Evolutionary conservation across 1,140 invertebrate genomes (phyloP).

Genomic region (Lepidurus couesii): DNA sequence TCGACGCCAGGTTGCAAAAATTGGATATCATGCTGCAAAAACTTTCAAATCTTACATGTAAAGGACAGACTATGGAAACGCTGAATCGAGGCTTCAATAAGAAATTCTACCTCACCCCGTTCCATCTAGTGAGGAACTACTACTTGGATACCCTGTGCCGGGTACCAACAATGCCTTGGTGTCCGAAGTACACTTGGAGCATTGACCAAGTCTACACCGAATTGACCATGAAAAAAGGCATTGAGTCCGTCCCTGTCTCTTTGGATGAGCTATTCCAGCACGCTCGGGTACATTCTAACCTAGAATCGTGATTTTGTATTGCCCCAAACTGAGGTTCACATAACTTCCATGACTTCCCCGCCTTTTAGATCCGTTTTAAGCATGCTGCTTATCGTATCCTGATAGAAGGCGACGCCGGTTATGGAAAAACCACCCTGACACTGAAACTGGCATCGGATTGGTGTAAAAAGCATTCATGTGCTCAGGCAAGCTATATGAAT

Average conservation of each 20-base stretch:
- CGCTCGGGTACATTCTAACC: neutral
- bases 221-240: neutral
- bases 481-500: too few species aligned
- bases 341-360: too few species aligned
- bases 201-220: neutral
- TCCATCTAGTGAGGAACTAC: neutral
- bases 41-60: neutral
- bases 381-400: slow-evolving; percentile 12
- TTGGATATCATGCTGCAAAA: neutral
- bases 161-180: neutral
- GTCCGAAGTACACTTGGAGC: neutral
- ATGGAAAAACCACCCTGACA: slow-evolving; percentile 39
- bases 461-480: neutral
- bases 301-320: too few species aligned
- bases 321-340: too few species aligned
- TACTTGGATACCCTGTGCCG: neutral
- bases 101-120: neutral
- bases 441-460: slow-evolving; percentile 40
- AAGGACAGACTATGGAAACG: neutral
- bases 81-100: neutral
- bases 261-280: neutral
- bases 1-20: neutral
- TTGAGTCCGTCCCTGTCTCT: neutral
- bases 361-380: too few species aligned
- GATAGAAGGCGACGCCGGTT: slow-evolving; percentile 39